These are phyloP conservation scores for Apamea sordens DNA, from an alignment of 2,888 invertebrate genomes.

Conservation along the genomic window DNA sequence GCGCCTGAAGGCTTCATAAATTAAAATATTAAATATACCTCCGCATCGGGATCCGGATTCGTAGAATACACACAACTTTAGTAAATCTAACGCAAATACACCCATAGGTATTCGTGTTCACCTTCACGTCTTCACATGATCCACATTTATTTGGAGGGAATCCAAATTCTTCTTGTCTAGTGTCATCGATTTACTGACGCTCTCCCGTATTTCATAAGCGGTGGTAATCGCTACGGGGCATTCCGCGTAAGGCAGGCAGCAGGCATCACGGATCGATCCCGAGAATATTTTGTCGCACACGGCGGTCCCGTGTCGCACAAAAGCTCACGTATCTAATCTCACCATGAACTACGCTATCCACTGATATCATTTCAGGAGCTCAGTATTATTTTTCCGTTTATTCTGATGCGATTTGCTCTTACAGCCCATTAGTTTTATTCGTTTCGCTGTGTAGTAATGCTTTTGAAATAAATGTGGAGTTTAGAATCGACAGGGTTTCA, in stretches of 20 bases:
- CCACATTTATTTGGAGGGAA: constrained; percentile 28
- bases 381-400: constrained; percentile 58
- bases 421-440: constrained; percentile 51
- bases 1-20: constrained; percentile 8
- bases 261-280: constrained; percentile 48
- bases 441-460: constrained; percentile 34
- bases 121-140: constrained; percentile 33
- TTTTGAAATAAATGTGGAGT: constrained; percentile 29
- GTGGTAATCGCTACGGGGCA: constrained; percentile 3
- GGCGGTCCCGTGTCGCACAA: constrained; percentile 49
- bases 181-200: no score
- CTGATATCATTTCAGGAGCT: constrained; percentile 44
- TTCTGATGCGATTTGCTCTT: constrained; percentile 56
- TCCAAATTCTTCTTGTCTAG: no score
- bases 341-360: constrained; percentile 39
- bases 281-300: constrained; percentile 45
- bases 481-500: constrained; percentile 17
- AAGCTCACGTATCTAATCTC: constrained; percentile 68
- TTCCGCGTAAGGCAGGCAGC: neutral
- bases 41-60: constrained; percentile 2
- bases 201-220: constrained; percentile 2
- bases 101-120: constrained; percentile 26
- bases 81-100: constrained; percentile 19
- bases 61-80: neutral
- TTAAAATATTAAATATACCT: constrained; percentile 32